Conservation (phyloP, 1,140 invertebrate genomes). For the Drosophila albomicans region DNA sequence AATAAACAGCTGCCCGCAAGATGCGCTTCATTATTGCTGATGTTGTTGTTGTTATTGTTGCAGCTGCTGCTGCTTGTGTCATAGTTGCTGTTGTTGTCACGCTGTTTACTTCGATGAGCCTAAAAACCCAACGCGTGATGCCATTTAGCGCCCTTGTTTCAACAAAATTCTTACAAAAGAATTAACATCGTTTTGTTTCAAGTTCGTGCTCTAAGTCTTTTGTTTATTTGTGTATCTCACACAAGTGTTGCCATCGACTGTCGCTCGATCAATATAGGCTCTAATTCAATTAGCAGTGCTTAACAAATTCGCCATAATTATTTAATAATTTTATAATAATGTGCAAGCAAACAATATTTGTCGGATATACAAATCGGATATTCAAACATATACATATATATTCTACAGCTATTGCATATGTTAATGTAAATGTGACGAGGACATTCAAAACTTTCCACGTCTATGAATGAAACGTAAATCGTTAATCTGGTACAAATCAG, state of each 20-base stretch:
- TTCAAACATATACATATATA: neutral
- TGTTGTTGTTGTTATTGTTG: constrained; percentile 14
- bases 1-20: constrained; percentile 28
- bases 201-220: constrained; percentile 52
- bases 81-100: constrained; percentile 3
- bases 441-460: constrained; percentile 64
- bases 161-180: constrained; percentile 37
- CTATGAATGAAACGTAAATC: constrained; percentile 1
- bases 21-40: constrained; percentile 16
- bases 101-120: neutral
- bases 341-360: constrained; percentile 22
- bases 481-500: neutral
- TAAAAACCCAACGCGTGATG: constrained; percentile 53
- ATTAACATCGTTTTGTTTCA: constrained; percentile 14
- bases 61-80: constrained; percentile 3
- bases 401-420: neutral
- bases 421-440: constrained; percentile 27
- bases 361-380: constrained; percentile 42
- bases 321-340: constrained; percentile 55
- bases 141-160: constrained; percentile 46
- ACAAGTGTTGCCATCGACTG: constrained; percentile 22
- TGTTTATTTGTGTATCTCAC: constrained; percentile 57
- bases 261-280: neutral
- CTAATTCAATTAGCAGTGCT: constrained; percentile 71
- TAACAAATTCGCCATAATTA: constrained; percentile 61